Evolutionary conservation across 2,113 vertebrate genomes (phyloP).

Genomic region (Cygnus atratus): DNA sequence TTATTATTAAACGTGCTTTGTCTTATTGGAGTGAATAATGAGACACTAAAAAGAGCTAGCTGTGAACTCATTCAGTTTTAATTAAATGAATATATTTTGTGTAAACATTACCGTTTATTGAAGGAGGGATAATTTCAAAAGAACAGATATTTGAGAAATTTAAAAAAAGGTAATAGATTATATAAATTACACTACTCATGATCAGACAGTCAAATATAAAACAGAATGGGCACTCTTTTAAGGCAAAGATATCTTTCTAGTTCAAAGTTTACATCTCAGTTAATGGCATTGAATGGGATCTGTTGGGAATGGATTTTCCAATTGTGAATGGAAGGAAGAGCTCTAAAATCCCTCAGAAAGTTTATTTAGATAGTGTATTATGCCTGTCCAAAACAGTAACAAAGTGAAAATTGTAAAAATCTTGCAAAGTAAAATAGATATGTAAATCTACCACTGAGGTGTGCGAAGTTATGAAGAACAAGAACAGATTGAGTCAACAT

Average conservation of each 20-base stretch:
- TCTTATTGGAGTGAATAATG: conserved; percentile 20
- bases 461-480: background rate
- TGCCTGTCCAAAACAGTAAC: background rate
- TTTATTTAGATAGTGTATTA: background rate
- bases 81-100: conserved; percentile 21
- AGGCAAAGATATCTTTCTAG: background rate
- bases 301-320: background rate
- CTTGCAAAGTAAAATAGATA: background rate
- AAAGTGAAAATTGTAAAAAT: background rate
- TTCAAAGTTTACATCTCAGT: background rate
- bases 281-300: background rate
- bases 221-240: background rate
- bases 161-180: background rate
- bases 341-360: background rate
- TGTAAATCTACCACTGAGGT: background rate
- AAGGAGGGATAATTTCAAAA: background rate
- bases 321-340: background rate
- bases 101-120: background rate
- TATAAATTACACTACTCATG: background rate
- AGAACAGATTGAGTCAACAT: conserved; percentile 9
- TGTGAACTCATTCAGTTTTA: background rate
- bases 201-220: background rate
- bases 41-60: background rate
- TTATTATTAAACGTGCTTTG: background rate
- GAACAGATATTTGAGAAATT: background rate